phyloP scores from a whole-genome alignment of 2,797 vertebrate species.

The Ambastaia sidthimunki region DNA sequence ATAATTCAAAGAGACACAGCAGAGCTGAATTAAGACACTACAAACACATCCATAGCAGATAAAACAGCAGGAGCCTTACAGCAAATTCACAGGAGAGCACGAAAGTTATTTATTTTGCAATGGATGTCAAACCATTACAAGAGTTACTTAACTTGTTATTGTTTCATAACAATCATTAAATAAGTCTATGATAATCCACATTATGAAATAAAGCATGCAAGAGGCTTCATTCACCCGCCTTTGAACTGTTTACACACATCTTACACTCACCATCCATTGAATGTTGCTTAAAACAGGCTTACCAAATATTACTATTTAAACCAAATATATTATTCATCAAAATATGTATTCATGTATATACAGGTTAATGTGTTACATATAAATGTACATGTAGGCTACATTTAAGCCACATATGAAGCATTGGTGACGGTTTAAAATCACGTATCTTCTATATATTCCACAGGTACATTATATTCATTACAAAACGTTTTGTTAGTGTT shows the following conservation, averaged over 20 bases:
- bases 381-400: too few relatives aligned
- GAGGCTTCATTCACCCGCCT: background rate
- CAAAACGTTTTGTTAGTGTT: too few relatives aligned
- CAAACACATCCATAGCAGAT: conserved; percentile 24
- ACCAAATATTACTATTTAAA: background rate
- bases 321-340: too few relatives aligned
- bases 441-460: too few relatives aligned
- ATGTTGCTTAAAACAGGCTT: background rate
- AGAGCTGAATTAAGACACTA: conserved; percentile 21
- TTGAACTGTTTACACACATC: background rate
- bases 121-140: conserved; percentile 14
- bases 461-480: too few relatives aligned
- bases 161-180: background rate
- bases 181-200: background rate
- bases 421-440: too few relatives aligned
- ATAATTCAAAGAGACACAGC: conserved; percentile 41
- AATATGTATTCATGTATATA: too few relatives aligned
- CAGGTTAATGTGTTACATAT: too few relatives aligned
- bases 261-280: background rate
- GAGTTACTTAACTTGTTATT: background rate
- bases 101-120: conserved; percentile 1
- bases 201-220: conserved; percentile 14
- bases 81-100: conserved; percentile 3
- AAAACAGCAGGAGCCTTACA: background rate
- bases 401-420: too few relatives aligned